Base-by-base conservation (phyloP, 2,113 vertebrate genomes). In the Corvus hawaiiensis region DNA sequence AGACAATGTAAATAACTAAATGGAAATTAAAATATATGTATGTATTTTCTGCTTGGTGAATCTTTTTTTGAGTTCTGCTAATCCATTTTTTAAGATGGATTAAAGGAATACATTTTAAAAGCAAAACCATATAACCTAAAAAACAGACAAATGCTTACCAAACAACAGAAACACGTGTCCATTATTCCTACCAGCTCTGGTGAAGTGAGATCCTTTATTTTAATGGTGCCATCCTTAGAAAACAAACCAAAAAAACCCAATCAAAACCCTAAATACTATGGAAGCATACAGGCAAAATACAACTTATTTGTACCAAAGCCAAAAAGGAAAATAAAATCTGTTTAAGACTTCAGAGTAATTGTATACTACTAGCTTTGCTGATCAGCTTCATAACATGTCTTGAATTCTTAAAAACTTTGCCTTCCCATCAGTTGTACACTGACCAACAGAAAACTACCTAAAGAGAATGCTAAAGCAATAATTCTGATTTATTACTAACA, bases 121-220 rank as follows among this genome's bases (percentile, higher is more conserved):
- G 73, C 17, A 94, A 91, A 28, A 44, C 6, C 48, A 80, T n/a
- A 14, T 26, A 85, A 67, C 11, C 4, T 67, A 84, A 95, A 94
- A 56, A 76, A 48, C 9, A 73, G 20, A 71, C 37, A 94, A 91
- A 94, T 64, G 93, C 98, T 98, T 97, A 99, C 99, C 99, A 99
- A 98, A 97, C 99, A 99, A 97, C 99, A 99, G 97, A 99, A 99
- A 97, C 99, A 99, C 0, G 99, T 99, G 97, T 99, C 99, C 97
- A 99, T 99, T 97, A 99, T 99, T 30, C 99, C 99, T 76, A 99
- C 98, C 37, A 99, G 98, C 93, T 99, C 99, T 61, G 99, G 99
- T 71, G 99, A 98, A 89, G 98, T 99, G 54, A 99, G 98, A 86
- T 99, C 99, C 97, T 99, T 99, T 96, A 99, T 99, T 98, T 99